Base-by-base conservation (phyloP, 2,888 invertebrate genomes). In the Orthonychiurus folsomi region DNA sequence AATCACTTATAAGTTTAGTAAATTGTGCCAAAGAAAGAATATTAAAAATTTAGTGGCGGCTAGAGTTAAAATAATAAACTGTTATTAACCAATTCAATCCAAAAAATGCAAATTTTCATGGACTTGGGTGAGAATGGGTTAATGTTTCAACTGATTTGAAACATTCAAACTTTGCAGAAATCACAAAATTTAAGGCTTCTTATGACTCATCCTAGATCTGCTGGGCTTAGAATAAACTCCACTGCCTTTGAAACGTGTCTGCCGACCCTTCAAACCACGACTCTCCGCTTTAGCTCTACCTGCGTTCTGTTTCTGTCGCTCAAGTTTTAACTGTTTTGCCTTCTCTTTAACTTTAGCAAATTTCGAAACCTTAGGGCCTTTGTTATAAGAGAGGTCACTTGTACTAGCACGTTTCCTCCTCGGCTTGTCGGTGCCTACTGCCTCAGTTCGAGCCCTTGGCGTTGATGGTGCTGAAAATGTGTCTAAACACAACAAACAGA, bases 331-430 rank as follows among this genome's bases (percentile, higher is more conserved):
- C 27, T 65, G 48, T 15, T 62, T 66, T 50, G 66, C 69, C 63
- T 69, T 69, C 50, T 69, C 69, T 58, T 69, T 68, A 3, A 67
- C 67, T 63, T 67, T 69, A 1, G 67, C 62, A 50, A 69, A 67
- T 48, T 67, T 69, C 3, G 66, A 66, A 2, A 69, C 60, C 50
- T 62, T 63, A 3, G 50, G 58, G 28, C 54, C 1, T 50, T 63
- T 66, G 3, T 59, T 23, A 24, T 55, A 24, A 26, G 20, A 9
- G 5, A 3, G 20, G 3, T 9, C 20, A 3, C 12, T 28, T 26
- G 56, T 27, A 28, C 27, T n/a, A 37, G 9, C 37, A 37, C 5
- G 15, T 37, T n/a, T n/a, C n/a, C n/a, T n/a, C n/a, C n/a, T n/a
- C n/a, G n/a, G n/a, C n/a, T n/a, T n/a, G n/a, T 21, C 27, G 26